Evolutionary conservation across 1,140 invertebrate species (phyloP).

Genomic region (Cardiocondyla obscurior): DNA sequence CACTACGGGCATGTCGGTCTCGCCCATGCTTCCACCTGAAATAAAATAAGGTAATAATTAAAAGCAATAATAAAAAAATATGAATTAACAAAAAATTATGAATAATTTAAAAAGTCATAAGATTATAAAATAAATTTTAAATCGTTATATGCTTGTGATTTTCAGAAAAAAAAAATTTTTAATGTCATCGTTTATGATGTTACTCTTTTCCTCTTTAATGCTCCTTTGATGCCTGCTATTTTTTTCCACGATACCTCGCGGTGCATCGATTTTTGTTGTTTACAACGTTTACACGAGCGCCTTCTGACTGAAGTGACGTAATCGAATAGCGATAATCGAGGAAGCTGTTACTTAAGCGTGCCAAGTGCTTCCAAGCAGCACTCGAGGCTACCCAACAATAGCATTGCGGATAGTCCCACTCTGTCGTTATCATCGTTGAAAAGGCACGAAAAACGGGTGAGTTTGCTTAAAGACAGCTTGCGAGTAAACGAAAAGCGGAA

Average conservation of each 20-base stretch:
- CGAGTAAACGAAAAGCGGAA: constrained; percentile 14
- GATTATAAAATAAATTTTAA: neutral
- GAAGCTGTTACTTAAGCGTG: constrained; percentile 51
- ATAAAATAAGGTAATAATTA: neutral
- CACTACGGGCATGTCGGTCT: constrained; percentile 84
- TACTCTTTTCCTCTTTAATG: neutral
- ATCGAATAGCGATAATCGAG: constrained; percentile 41
- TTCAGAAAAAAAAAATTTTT: neutral
- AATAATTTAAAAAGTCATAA: no score
- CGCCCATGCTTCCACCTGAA: constrained; percentile 81
- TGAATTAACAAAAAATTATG: no score
- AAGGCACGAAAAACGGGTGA: neutral
- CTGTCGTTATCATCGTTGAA: constrained; percentile 44
- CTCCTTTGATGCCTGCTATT: neutral
- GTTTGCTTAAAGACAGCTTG: neutral
- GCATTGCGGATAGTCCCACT: constrained; percentile 20
- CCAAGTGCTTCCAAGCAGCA: constrained; percentile 27
- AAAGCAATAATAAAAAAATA: neutral
- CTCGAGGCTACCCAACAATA: constrained; percentile 37
- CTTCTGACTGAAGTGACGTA: constrained; percentile 15
- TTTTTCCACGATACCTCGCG: constrained; percentile 9
- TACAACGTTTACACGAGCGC: constrained; percentile 19
- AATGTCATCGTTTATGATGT: neutral
- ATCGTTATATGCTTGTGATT: neutral
- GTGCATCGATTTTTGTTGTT: constrained; percentile 30